Evolutionary conservation across 2,797 vertebrate genomes (phyloP), one percentile per base, ranked within the genome.

Genomic region (Argyrosomus regius): DNA sequence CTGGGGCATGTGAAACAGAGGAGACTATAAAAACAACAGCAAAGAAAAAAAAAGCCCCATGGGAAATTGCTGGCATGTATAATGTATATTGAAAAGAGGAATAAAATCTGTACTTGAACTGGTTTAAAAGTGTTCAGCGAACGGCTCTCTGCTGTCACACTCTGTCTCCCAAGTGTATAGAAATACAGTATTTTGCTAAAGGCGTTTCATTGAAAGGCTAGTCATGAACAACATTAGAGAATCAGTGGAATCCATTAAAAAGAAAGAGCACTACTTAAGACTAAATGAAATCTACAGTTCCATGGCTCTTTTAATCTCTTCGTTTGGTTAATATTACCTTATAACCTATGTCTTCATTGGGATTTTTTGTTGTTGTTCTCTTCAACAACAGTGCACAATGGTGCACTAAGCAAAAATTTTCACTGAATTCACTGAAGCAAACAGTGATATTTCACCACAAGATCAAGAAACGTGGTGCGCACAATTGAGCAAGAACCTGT

Each of bases 321-420:
- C 54, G 66, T 88, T 88, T 87, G 58, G 78, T 75, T 76, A 82
- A 75, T 76, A 85, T 88, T 72, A 82, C 75, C 56, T 74, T 61
- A 53, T 82, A 82, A 75, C 52, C 28, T 43, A 39, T 59, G 45
- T 63, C 62, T 52, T 13, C 11, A 56, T n/a, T 45, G 17, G 4
- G 20, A 45, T 69, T 50, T 18, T 74, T 12, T 62, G 53, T 18
- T 67, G 35, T 39, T 39, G 35, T 39, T 39, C 35, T 8, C 8
- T 39, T 39, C 8, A 39, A 39, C 8, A 39, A 8, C 35, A 9
- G 35, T 8, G 35, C 35, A 35, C 24, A 12, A 60, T 6, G 61
- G 61, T 16, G 57, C 71, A 73, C 12, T 26, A 41, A 45, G 16
- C 22, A 22, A 22, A 22, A 1, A 22, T 22, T 22, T 22, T 22